Evolutionary conservation across 2,113 vertebrate genomes (phyloP).

Genomic region (Illadopsis cleaveri): DNA sequence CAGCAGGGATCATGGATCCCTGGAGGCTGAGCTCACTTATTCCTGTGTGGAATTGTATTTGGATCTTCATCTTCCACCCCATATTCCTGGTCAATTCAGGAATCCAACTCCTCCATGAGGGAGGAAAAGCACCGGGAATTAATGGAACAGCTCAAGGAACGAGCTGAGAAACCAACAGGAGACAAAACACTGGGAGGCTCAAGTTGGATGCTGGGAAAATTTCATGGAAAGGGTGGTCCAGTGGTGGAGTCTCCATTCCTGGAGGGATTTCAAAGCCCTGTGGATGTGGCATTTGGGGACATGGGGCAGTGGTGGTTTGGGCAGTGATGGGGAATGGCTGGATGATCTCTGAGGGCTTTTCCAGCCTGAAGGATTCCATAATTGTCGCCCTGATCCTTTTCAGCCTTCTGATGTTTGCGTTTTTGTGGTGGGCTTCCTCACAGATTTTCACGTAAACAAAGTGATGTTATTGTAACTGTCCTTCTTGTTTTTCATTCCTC

Average conservation of each 20-base stretch:
- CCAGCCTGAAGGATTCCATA: not conserved
- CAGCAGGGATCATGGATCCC: too few relatives aligned
- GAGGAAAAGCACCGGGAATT: not conserved
- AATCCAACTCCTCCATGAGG: rapidly evolving
- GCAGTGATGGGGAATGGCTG: not conserved
- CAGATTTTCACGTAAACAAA: too few relatives aligned
- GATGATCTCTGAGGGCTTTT: not conserved
- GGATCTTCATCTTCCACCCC: not conserved
- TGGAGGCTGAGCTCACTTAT: not conserved
- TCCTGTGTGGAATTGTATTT: not conserved
- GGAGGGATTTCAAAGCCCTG: not conserved
- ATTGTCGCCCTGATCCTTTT: not conserved
- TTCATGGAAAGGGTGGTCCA: not conserved
- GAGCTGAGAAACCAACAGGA: not conserved
- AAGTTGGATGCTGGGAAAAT: not conserved
- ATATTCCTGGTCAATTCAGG: not conserved
- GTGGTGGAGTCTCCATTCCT: not conserved
- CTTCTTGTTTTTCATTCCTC: too few relatives aligned
- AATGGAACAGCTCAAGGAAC: not conserved
- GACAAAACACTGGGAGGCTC: not conserved
- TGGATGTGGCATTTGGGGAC: not conserved
- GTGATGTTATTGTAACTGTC: too few relatives aligned
- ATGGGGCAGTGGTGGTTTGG: rapidly evolving
- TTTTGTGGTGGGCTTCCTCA: too few relatives aligned
- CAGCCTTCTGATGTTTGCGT: too few relatives aligned